Evolutionary conservation across 2,113 vertebrate species (phyloP), one percentile per base, ranked within the genome.

Genomic region (Laterallus jamaicensis): DNA sequence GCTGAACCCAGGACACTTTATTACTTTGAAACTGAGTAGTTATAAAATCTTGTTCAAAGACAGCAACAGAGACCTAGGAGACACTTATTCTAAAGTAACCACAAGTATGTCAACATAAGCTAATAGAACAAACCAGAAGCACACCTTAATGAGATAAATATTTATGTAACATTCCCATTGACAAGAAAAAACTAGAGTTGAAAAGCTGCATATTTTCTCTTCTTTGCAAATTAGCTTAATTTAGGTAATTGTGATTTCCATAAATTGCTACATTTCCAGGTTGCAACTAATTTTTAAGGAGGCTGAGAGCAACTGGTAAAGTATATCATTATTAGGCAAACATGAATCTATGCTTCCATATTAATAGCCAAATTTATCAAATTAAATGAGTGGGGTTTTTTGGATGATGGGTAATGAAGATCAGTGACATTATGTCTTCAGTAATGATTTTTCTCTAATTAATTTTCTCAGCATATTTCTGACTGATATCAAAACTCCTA

Each of bases 391-490:
- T 10, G 29, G 2, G 44, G 18, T 44, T 84, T 90, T 96, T 88
- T 47, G 59, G 47, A 35, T 73, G 42, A 93, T 68, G 15, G 20
- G 20, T 94, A 93, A 96, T 88, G 88, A 95, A n/a, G 14, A 96
- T 92, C 86, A 90, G 84, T 73, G 67, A 67, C 59, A 93, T 92
- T 95, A 90, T 88, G 67, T 73, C 91, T 92, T 97, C 54, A 21
- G 56, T 96, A 97, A 96, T 92, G 31, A 80, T 93, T 97, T 91
- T 96, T 95, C 67, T 92, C 28, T 92, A 96, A 96, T 96, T 96
- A 96, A 96, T 96, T 97, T 95, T 95, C 86, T 95, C n/a, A 91
- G 50, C 24, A 40, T 93, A 94, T 77, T 92, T 93, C 66, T 91
- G 19, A 22, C 56, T 90, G 82, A 85, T 90, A 95, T 80, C 70